These are phyloP conservation scores for Odontamblyopus rebecca DNA, from an alignment of 2,797 vertebrate species.

Conservation along the genomic window DNA sequence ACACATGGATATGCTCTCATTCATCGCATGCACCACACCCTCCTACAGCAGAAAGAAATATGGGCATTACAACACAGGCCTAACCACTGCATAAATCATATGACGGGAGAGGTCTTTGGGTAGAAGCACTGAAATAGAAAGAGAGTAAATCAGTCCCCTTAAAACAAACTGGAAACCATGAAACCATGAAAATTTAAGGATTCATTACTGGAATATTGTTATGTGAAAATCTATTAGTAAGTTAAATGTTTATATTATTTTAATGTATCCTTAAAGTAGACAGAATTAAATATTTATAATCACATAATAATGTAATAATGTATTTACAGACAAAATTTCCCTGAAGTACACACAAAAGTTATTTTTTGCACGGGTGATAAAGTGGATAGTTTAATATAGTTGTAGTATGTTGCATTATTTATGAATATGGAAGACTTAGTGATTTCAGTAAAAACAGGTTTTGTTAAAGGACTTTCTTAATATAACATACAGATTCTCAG, in stretches of 20 bases:
- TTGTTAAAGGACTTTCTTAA: too few species aligned
- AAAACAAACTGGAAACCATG: not conserved
- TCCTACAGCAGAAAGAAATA: conserved; percentile 62
- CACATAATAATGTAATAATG: not conserved
- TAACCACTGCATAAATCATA: not conserved
- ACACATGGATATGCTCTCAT: conserved; percentile 60
- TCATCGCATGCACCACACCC: conserved; percentile 23
- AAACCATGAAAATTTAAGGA: not conserved
- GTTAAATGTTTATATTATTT: not conserved
- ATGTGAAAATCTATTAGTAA: not conserved
- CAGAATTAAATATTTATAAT: not conserved
- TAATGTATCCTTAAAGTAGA: not conserved
- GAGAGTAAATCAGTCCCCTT: not conserved
- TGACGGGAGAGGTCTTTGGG: not conserved
- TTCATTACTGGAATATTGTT: not conserved
- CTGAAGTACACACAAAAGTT: not conserved
- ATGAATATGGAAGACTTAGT: not conserved
- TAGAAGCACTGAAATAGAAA: not conserved
- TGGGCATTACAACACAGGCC: conserved; percentile 22
- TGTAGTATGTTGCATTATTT: not conserved
- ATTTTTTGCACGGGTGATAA: not conserved
- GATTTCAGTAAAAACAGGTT: not conserved
- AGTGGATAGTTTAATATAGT: not conserved
- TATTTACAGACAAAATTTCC: not conserved
- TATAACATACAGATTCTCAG: too few species aligned